Evolutionary conservation across 2,113 vertebrate genomes (phyloP).

Genomic region (Gobio gobio): DNA sequence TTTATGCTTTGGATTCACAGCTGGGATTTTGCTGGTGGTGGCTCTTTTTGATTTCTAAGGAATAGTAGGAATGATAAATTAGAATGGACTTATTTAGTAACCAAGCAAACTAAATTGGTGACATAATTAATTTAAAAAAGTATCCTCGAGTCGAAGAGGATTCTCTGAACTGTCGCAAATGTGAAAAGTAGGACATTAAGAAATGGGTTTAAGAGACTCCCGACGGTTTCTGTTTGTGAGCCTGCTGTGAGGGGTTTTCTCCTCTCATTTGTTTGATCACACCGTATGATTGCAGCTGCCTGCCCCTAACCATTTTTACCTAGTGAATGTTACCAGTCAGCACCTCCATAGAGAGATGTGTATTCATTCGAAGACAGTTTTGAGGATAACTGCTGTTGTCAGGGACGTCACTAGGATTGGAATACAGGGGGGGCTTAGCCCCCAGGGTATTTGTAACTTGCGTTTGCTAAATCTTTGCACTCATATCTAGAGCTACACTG

Average conservation of each 20-base stretch:
- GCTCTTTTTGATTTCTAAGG: slow-evolving; percentile 43
- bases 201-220: slow-evolving; percentile 63
- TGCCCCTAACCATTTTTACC: slow-evolving; percentile 46
- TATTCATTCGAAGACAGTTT: slow-evolving; percentile 33
- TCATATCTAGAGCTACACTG: no score
- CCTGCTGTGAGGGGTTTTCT: slow-evolving; percentile 56
- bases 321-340: slow-evolving; percentile 43
- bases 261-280: slow-evolving; percentile 65
- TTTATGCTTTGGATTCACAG: neutral
- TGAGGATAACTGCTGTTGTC: slow-evolving; percentile 31
- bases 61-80: slow-evolving; percentile 63
- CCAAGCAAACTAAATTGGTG: slow-evolving; percentile 57
- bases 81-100: slow-evolving; percentile 63
- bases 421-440: no score
- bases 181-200: slow-evolving; percentile 73
- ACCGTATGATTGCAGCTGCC: slow-evolving; percentile 60
- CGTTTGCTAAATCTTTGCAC: no score
- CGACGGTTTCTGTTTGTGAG: slow-evolving; percentile 48
- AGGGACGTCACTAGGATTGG: no score
- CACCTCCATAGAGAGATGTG: slow-evolving; percentile 1
- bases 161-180: slow-evolving; percentile 67
- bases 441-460: no score
- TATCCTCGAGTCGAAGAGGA: slow-evolving; percentile 60
- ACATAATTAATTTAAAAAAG: slow-evolving; percentile 71
- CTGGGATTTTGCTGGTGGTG: neutral